Evolutionary conservation across 92 coral and sea anemone species (phyloP), one percentile per base, ranked within the genome.

Genomic region (Bergia sp.): DNA sequence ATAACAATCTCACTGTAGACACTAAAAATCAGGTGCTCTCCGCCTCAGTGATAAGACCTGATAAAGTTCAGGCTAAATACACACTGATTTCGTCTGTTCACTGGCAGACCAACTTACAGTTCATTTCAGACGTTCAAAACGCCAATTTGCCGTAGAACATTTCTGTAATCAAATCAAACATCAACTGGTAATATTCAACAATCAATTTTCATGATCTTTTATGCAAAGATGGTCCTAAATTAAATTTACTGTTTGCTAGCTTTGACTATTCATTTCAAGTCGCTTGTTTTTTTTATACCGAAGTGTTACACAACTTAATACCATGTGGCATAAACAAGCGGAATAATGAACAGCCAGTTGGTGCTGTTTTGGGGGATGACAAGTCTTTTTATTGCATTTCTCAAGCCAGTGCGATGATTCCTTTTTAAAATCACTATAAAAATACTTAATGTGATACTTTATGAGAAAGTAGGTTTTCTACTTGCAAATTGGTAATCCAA

Each of bases 401-500:
- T 4, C n/a, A 61, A 61, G 20, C 69, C 18, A 10, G 37, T 18
- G 29, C 11, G 13, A 76, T 18, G 41, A 7, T 39, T 41, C 29
- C 37, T 76, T 76, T 7, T 76, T n/a, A 16, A 76, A 41, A 18
- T 3, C 42, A 13, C 13, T 16, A 13, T 4, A 15, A 73, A 18
- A 21, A 29, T 38, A 38, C 21, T 4, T 38, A 12, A n/a, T 15
- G 40, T 2, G 43, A 4, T 72, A 15, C 79, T 39, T 11, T 39
- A 16, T 37, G 42, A 42, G 10, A 38, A 15, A 15, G 44, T 21
- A 1, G 43, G 43, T 76, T 76, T 76, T n/a, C 29, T 40, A 38
- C 47, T 76, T 40, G 40, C 79, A 75, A 75, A 75, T 75, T 39
- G 79, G 79, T 75, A 75, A 75, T 43, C 18, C 57, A 79, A 45